A percentile compares a stretch with the other conserved stretches of the same genome.
Conservation (phyloP, 2,888 invertebrate species). For the Lochmaea crataegi region DNA sequence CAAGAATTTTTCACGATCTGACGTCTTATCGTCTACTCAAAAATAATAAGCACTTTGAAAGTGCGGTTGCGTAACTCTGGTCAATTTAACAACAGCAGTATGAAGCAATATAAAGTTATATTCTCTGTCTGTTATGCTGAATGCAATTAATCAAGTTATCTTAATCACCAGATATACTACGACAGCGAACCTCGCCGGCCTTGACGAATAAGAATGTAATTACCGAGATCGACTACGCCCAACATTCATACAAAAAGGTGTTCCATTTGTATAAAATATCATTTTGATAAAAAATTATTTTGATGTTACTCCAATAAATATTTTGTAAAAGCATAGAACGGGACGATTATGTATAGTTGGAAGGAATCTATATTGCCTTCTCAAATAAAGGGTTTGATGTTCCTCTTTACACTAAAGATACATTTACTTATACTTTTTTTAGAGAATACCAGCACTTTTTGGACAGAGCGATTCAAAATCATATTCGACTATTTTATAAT, state of each 20-base stretch:
- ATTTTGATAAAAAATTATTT: conserved; percentile 3
- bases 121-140: conserved; percentile 30
- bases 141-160: conserved; percentile 39
- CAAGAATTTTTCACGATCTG: conserved; percentile 6
- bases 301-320: not conserved
- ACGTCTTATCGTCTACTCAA: conserved; percentile 14
- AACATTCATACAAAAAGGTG: conserved; percentile 36
- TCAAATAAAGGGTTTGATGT: too few relatives aligned
- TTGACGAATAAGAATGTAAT: conserved; percentile 51
- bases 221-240: conserved; percentile 51
- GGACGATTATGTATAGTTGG: too few relatives aligned
- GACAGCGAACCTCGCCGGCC: conserved; percentile 39
- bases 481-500: too few relatives aligned
- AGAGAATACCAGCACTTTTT: too few relatives aligned
- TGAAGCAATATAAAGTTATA: conserved; percentile 33
- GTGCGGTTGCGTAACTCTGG: conserved; percentile 9
- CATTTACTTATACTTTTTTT: too few relatives aligned
- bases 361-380: too few relatives aligned
- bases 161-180: conserved; percentile 38
- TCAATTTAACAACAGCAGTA: conserved; percentile 16
- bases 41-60: conserved; percentile 21
- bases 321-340: not conserved
- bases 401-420: too few relatives aligned
- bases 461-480: too few relatives aligned
- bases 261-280: conserved; percentile 19